Base-by-base conservation (phyloP, 2,797 vertebrate genomes). In the Huso huso region DNA sequence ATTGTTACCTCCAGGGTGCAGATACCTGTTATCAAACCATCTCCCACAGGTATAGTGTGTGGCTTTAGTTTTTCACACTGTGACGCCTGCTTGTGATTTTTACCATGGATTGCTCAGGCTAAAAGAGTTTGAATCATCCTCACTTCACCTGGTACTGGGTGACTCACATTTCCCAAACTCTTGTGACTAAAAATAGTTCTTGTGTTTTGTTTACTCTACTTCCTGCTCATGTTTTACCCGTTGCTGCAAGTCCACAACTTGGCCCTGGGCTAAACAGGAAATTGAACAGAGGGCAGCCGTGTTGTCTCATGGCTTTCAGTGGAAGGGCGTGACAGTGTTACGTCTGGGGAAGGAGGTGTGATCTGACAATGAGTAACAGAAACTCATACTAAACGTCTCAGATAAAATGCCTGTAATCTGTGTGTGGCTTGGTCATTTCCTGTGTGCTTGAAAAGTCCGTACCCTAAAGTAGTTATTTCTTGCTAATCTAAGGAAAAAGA, bases 91-190 rank as follows among this genome's bases (percentile, higher is more conserved):
- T 75, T 81, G 87, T 84, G 68, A 84, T 82, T 72, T 87, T 84
- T 79, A 15, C 79, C 78, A 70, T 76, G 64, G 75, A 66, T 80
- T 82, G 86, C 85, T 67, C 65, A 78, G 84, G 83, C 80, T 68
- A 79, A 70, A 76, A 72, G 59, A 58, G 61, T 76, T 80, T 74
- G 70, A 78, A 67, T 78, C 74, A 83, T 83, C 86, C 83, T 80
- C 79, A 75, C 62, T 74, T 82, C 82, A 37, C 37, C 37, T 37
- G 37, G 37, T 76, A 71, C 77, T 23, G 67, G 70, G 78, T 86
- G 84, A 89, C 83, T 92, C 78, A 77, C 79, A 64, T 65, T 74
- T 70, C 77, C 72, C 73, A 81, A 79, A 82, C 77, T 86, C 69
- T 81, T 76, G 71, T 74, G 73, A 73, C 71, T 78, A 80, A 81